Evolutionary conservation across 2,113 vertebrate species (phyloP).

Genomic region (Electrona antarctica): DNA sequence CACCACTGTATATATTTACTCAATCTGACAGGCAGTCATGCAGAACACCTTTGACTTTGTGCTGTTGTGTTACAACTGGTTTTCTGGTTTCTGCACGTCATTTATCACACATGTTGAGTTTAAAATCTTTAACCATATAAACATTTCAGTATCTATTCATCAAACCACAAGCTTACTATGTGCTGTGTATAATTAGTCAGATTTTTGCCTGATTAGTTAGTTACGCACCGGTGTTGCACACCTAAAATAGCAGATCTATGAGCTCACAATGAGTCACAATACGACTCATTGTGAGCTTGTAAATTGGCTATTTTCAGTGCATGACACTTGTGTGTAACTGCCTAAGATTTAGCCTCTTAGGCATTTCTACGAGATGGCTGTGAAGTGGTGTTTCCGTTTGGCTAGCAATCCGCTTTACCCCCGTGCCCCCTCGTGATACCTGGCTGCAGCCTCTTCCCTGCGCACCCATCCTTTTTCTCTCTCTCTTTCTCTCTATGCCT

Average conservation of each 20-base stretch:
- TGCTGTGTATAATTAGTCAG: slow-evolving; percentile 16
- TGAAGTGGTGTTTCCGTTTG: slow-evolving; percentile 42
- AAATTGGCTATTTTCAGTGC: too few relatives aligned
- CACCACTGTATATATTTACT: slow-evolving; percentile 8
- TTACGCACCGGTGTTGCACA: too few relatives aligned
- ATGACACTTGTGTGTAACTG: too few relatives aligned
- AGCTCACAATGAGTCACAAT: too few relatives aligned
- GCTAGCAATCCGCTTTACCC: slow-evolving; percentile 24
- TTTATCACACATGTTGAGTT: not conserved
- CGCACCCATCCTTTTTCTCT: not conserved
- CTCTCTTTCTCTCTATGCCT: not conserved
- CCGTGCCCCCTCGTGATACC: slow-evolving; percentile 9
- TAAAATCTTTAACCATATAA: not conserved
- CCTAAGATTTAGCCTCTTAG: not conserved
- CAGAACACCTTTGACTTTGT: slow-evolving; percentile 33
- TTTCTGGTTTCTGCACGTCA: slow-evolving; percentile 18
- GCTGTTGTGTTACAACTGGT: slow-evolving; percentile 10
- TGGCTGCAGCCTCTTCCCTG: slow-evolving; percentile 3
- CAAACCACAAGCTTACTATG: slow-evolving; percentile 36
- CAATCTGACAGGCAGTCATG: slow-evolving; percentile 3
- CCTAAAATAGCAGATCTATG: too few relatives aligned
- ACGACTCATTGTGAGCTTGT: too few relatives aligned
- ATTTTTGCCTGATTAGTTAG: too few relatives aligned
- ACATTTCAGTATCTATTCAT: slow-evolving; percentile 12
- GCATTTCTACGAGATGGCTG: slow-evolving; percentile 51